phyloP scores from a whole-genome alignment of 1,140 invertebrate genomes.

The Leptinotarsa lineolata region DNA sequence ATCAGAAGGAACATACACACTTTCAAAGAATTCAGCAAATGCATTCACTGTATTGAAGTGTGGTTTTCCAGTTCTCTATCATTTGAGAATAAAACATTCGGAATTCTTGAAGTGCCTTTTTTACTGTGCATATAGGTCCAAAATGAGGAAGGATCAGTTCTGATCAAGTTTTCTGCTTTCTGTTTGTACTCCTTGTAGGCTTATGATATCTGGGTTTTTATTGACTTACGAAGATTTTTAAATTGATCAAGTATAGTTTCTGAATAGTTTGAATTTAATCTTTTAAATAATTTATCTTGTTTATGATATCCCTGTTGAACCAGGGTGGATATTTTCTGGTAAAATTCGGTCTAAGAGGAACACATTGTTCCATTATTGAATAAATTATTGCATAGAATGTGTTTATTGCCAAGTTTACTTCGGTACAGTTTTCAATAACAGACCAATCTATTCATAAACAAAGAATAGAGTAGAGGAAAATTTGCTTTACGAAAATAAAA shows the following conservation, averaged over 20 bases:
- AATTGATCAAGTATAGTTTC: slow-evolving; percentile 11
- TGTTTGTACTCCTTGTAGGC: no score
- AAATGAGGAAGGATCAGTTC: no score
- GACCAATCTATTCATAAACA: slow-evolving; percentile 12
- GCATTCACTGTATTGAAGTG: slow-evolving; percentile 22
- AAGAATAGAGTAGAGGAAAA: slow-evolving; percentile 13
- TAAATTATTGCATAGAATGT: slow-evolving; percentile 4
- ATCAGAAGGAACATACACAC: slow-evolving; percentile 12
- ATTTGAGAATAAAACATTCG: slow-evolving; percentile 15
- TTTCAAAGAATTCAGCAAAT: no score
- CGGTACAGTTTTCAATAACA: background rate
- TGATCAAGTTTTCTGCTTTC: no score
- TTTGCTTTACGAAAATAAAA: slow-evolving; percentile 11
- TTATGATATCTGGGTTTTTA: slow-evolving; percentile 21
- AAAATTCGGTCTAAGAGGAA: slow-evolving; percentile 6
- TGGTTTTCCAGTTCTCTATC: slow-evolving; percentile 14
- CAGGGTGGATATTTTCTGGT: no score
- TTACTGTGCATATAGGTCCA: no score
- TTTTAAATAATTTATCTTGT: slow-evolving; percentile 3
- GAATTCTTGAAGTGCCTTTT: no score
- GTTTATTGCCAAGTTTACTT: slow-evolving; percentile 11
- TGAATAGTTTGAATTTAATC: background rate
- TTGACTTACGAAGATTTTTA: slow-evolving; percentile 8
- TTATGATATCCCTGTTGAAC: slow-evolving; percentile 15
- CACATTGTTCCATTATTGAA: slow-evolving; percentile 12